Percentiles rank a stretch among this genome's conserved stretches.
These are phyloP conservation scores for Daktulosphaira vitifoliae DNA, from an alignment of 1,140 invertebrate species.

Conservation along the genomic window DNA sequence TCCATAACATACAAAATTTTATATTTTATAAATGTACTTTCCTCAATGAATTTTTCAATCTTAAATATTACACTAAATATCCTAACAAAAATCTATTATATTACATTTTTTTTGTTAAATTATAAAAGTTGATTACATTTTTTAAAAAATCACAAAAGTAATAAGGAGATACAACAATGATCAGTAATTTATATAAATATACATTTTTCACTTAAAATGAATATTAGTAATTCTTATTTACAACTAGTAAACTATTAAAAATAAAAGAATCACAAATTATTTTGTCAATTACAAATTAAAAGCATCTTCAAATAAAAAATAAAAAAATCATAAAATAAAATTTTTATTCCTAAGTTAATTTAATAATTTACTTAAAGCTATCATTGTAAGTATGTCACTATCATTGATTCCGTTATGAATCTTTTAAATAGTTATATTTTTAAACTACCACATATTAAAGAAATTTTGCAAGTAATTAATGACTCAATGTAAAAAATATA, in stretches of 20 bases:
- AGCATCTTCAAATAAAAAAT: conserved; percentile 22
- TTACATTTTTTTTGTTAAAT: conserved; percentile 1
- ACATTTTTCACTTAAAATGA: background rate
- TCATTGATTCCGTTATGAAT: background rate
- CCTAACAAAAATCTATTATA: no score
- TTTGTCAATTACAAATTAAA: conserved; percentile 20
- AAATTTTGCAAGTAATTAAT: background rate
- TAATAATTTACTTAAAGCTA: no score
- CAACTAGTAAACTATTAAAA: conserved; percentile 10
- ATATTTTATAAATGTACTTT: no score
- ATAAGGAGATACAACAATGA: conserved; percentile 4
- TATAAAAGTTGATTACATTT: background rate
- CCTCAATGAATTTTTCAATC: no score
- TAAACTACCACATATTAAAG: background rate
- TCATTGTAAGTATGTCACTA: no score
- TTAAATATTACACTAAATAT: no score
- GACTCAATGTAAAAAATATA: background rate
- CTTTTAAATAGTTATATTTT: background rate
- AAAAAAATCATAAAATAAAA: conserved; percentile 3
- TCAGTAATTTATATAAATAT: background rate
- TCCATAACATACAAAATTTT: no score
- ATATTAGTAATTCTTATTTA: conserved; percentile 22
- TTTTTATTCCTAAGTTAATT: background rate
- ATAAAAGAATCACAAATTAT: conserved; percentile 26
- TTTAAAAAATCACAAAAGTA: conserved; percentile 22